These are phyloP conservation scores for Hippocampus kuda DNA, from an alignment of 2,797 vertebrate species.

Conservation along the genomic window DNA sequence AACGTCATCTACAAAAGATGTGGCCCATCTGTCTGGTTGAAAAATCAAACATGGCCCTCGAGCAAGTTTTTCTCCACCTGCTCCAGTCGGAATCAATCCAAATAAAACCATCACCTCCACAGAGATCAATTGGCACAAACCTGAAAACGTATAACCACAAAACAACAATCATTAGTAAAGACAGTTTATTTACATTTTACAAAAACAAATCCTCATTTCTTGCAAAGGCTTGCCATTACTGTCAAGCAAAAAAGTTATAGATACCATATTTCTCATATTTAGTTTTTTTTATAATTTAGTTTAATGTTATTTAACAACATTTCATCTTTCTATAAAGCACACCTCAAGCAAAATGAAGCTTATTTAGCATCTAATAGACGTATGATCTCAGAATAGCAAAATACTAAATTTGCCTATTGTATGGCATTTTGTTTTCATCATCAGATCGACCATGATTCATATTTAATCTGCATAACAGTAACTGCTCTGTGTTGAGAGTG, in stretches of 20 bases:
- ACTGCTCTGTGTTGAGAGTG: slow-evolving; percentile 4
- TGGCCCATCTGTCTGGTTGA: not conserved
- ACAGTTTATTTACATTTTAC: slow-evolving; percentile 45
- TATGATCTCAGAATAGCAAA: slow-evolving; percentile 10
- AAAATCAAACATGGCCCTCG: not conserved
- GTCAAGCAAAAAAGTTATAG: not conserved
- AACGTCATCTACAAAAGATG: not conserved
- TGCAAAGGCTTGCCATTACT: not conserved
- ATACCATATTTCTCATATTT: slow-evolving; percentile 18
- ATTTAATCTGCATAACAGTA: not conserved
- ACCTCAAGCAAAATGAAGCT: not conserved
- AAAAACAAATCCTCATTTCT: slow-evolving; percentile 9
- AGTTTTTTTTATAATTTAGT: slow-evolving; percentile 15
- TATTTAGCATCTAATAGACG: not conserved
- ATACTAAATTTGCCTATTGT: not conserved
- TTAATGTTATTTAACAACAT: slow-evolving; percentile 20
- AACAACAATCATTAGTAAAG: slow-evolving; percentile 30
- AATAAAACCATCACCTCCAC: not conserved
- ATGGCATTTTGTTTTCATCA: not conserved
- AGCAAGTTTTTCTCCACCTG: not conserved
- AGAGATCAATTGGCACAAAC: not conserved
- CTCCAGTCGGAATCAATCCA: not conserved
- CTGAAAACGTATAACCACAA: not conserved
- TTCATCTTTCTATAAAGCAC: not conserved
- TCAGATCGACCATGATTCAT: not conserved